Conservation (phyloP, 2,113 vertebrate genomes). For the Vicugna pacos region DNA sequence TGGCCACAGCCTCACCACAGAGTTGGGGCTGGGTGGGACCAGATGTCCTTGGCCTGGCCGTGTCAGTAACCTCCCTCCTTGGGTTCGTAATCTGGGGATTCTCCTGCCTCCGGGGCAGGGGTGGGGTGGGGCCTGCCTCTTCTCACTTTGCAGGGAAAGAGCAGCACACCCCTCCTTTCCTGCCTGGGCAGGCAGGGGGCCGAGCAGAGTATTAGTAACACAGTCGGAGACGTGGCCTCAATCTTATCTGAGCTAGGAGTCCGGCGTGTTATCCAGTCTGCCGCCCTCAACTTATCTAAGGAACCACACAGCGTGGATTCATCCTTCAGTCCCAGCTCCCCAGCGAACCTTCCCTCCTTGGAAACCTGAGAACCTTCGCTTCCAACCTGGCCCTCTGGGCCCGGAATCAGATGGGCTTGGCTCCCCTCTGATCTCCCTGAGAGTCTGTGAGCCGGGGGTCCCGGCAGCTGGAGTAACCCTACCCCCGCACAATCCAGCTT, state of each 20-base stretch:
- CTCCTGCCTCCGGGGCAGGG: background rate
- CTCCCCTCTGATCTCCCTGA: constrained; percentile 8
- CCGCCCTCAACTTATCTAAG: background rate
- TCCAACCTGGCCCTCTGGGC: background rate
- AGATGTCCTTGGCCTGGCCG: background rate
- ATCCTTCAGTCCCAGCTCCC: background rate
- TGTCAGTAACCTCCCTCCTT: background rate
- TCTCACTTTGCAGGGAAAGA: background rate
- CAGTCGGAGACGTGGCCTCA: background rate
- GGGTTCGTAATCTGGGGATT: background rate
- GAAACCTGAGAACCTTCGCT: constrained; percentile 55
- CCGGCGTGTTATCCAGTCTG: constrained; percentile 40
- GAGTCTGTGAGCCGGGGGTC: background rate
- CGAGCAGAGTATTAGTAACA: constrained; percentile 21
- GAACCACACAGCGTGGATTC: background rate
- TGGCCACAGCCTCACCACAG: background rate
- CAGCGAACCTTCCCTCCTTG: background rate
- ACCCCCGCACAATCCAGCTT: background rate
- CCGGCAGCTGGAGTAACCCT: constrained; percentile 59
- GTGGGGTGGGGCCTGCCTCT: background rate
- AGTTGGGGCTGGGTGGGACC: background rate
- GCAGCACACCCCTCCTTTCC: fast-evolving
- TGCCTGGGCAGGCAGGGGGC: background rate
- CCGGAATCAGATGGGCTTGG: background rate
- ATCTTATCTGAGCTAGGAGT: constrained; percentile 50